Percentiles rank a stretch among this genome's conserved stretches.
Evolutionary conservation across 2,113 vertebrate species (phyloP).

Genomic region (Pantherophis guttatus): DNA sequence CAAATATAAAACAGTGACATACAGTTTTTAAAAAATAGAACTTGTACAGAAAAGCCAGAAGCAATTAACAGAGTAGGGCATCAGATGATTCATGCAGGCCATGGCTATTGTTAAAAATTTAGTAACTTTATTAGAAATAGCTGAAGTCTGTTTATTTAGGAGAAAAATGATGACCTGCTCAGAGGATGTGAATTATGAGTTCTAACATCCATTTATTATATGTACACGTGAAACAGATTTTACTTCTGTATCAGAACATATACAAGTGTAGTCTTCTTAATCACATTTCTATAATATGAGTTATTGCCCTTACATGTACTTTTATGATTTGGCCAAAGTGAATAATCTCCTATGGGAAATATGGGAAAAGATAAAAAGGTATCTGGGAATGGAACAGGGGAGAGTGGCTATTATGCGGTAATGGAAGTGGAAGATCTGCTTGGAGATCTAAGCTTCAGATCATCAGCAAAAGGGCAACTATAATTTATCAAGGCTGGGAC

Average conservation of each 20-base stretch:
- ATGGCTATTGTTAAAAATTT: not conserved
- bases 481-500: not conserved
- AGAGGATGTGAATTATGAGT: not conserved
- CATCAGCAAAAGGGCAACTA: not conserved
- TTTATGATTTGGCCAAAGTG: not conserved
- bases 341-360: not conserved
- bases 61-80: not conserved
- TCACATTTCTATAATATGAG: not conserved
- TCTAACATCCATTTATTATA: not conserved
- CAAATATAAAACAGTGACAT: not conserved
- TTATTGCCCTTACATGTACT: not conserved
- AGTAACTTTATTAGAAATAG: not conserved
- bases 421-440: not conserved
- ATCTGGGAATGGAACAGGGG: not conserved
- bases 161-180: not conserved
- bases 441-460: not conserved
- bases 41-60: not conserved
- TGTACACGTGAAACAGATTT: not conserved
- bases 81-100: not conserved
- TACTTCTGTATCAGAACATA: not conserved
- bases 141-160: not conserved
- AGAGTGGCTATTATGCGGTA: not conserved
- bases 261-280: not conserved
- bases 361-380: not conserved
- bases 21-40: not conserved